Conservation (phyloP, 2,113 vertebrate genomes). For the Oreocharis arfaki region DNA sequence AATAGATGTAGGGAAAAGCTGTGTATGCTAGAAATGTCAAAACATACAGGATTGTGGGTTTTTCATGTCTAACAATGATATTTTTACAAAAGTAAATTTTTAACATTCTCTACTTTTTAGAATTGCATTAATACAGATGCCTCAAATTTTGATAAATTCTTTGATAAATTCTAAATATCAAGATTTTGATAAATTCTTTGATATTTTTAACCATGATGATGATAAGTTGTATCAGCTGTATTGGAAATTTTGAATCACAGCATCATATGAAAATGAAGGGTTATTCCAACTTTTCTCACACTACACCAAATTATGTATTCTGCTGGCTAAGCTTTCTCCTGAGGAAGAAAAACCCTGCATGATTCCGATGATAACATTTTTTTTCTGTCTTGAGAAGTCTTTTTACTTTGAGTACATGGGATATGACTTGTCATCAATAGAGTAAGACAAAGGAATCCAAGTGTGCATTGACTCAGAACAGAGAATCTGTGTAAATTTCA, state of each 20-base stretch:
- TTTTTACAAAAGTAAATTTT: background rate
- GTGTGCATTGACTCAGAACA: background rate
- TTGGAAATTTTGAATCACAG: background rate
- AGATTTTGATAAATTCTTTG: background rate
- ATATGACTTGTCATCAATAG: background rate
- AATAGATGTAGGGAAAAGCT: background rate
- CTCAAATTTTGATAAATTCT: background rate
- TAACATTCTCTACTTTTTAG: background rate
- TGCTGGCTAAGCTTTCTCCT: background rate
- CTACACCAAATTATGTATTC: background rate
- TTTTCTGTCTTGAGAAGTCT: background rate
- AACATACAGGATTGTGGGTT: accelerated
- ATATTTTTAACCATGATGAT: background rate
- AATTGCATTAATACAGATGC: background rate
- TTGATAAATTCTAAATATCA: too few relatives aligned
- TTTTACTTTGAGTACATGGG: background rate
- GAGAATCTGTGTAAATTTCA: background rate
- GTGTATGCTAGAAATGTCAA: background rate
- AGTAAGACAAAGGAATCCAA: background rate
- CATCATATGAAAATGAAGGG: background rate
- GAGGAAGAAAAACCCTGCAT: background rate
- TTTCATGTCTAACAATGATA: background rate
- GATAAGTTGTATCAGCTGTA: background rate
- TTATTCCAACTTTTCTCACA: background rate
- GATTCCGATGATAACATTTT: background rate